Conservation (phyloP, 1,140 invertebrate genomes). For the Pseudomyrmex concolor region DNA sequence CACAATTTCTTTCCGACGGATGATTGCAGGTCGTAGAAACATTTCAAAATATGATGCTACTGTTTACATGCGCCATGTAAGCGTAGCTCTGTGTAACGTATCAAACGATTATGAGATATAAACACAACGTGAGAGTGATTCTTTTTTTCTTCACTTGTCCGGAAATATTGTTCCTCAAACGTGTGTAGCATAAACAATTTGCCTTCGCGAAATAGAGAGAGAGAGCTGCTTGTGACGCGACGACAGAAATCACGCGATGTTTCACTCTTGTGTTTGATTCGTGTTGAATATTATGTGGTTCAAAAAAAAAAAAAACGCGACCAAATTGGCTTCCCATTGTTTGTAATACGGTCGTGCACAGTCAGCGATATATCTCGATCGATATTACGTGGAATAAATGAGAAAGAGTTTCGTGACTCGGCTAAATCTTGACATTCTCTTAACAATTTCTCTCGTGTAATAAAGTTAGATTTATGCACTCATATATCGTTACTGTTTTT, state of each 20-base stretch:
- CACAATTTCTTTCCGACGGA: too few relatives aligned
- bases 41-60: too few relatives aligned
- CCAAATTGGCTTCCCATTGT: constrained; percentile 27
- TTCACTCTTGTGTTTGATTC: constrained; percentile 26
- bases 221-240: neutral
- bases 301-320: constrained; percentile 31
- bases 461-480: neutral
- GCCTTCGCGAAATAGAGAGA: neutral
- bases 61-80: too few relatives aligned
- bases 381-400: neutral
- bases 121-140: too few relatives aligned
- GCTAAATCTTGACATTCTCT: constrained; percentile 35
- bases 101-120: too few relatives aligned
- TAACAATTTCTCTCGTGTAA: constrained; percentile 18
- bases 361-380: constrained; percentile 11
- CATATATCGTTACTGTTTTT: neutral
- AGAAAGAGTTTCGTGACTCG: constrained; percentile 64
- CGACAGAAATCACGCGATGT: constrained; percentile 10
- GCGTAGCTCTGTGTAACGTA: too few relatives aligned
- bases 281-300: constrained; percentile 28
- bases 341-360: constrained; percentile 7
- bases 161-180: too few relatives aligned
- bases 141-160: neutral
- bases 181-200: neutral
- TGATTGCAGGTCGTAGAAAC: too few relatives aligned